Percentiles rank a stretch among this genome's conserved stretches.
Conservation (phyloP, 1,140 invertebrate species). For the Scaptomyza montana region DNA sequence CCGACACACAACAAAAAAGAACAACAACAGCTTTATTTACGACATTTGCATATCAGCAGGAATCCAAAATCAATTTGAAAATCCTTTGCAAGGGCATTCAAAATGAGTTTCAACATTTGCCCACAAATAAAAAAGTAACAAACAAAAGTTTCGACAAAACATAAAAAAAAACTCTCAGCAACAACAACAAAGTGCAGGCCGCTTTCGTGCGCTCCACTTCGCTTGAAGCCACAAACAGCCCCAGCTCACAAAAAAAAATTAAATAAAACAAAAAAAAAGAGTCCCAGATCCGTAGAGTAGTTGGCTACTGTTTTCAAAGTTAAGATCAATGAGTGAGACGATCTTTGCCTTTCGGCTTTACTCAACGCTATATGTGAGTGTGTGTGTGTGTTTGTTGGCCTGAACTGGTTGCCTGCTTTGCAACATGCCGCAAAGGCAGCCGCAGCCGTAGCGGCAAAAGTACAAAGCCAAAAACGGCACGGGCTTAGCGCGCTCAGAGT, state of each 20-base stretch:
- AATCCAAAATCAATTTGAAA: conserved; percentile 74
- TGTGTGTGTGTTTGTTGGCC: conserved; percentile 7
- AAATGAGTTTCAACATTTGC: conserved; percentile 63
- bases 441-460: conserved; percentile 63
- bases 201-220: conserved; percentile 68
- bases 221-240: conserved; percentile 42
- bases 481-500: conserved; percentile 83
- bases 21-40: conserved; percentile 65
- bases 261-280: not conserved
- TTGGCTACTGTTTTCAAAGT: conserved; percentile 83
- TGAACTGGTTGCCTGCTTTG: conserved; percentile 62
- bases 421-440: conserved; percentile 74
- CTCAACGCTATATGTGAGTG: conserved; percentile 2
- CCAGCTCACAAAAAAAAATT: not conserved
- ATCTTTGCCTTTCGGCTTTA: conserved; percentile 49
- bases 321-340: conserved; percentile 82
- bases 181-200: conserved; percentile 74
- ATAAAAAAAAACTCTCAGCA: conserved; percentile 69
- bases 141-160: conserved; percentile 75
- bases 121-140: conserved; percentile 22
- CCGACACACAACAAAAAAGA: conserved; percentile 20
- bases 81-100: conserved; percentile 74
- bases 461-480: conserved; percentile 83
- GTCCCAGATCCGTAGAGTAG: conserved; percentile 51
- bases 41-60: conserved; percentile 68